These are phyloP conservation scores for Pedionomus torquatus DNA, from an alignment of 2,113 vertebrate genomes.

Conservation along the genomic window DNA sequence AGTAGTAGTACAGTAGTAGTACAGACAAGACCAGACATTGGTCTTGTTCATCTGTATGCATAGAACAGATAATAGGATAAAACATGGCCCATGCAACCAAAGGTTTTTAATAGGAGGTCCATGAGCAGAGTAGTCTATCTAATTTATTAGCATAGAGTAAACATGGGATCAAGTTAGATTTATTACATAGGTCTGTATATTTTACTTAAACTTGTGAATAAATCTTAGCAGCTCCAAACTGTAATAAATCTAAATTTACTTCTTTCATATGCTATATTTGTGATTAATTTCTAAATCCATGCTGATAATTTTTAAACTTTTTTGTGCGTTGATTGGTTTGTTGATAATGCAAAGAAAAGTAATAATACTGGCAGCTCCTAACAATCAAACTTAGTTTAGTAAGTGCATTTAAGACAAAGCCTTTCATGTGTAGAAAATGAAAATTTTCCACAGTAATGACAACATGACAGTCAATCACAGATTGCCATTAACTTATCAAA, in stretches of 20 bases:
- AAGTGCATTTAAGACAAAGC: not conserved
- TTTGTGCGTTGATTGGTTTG: not conserved
- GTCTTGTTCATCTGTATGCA: not conserved
- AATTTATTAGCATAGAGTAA: not conserved
- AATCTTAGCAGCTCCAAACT: not conserved
- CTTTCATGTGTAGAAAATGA: not conserved
- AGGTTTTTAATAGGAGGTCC: not conserved
- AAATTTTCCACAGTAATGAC: not conserved
- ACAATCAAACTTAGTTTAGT: not conserved
- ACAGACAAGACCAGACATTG: too few species aligned
- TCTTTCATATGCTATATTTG: not conserved
- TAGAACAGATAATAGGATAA: not conserved
- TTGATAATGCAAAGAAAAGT: not conserved
- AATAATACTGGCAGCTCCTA: not conserved
- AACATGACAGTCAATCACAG: not conserved
- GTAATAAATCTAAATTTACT: not conserved
- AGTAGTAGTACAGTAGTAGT: too few species aligned
- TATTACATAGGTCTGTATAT: rapidly evolving
- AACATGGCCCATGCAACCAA: not conserved
- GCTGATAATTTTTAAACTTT: not conserved
- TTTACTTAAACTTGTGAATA: not conserved
- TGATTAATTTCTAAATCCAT: not conserved
- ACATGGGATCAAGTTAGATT: not conserved
- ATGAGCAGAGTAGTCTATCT: not conserved
- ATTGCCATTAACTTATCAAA: not conserved